Base-by-base conservation (phyloP, 1,140 invertebrate genomes). In the Drosophila navojoa region DNA sequence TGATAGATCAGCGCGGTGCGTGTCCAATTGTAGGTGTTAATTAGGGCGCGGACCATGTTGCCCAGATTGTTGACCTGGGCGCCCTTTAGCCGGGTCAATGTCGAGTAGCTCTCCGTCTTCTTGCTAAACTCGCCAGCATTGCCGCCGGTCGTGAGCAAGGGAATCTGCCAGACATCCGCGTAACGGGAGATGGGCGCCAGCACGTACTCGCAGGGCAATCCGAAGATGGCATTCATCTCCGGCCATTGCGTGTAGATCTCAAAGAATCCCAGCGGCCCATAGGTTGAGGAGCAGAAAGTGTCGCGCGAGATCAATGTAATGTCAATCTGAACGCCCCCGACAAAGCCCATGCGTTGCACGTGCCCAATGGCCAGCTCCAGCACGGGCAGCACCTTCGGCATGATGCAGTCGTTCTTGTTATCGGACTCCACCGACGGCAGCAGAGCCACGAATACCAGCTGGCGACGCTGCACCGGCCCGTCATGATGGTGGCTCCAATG, bases 141-240 rank as follows among this genome's bases (percentile, higher is more conserved):
- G 0, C 95, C 97, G 0, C 96, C 96, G 0, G 97, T 95, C 2
- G 97, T 98, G 5, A 99, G 91, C 1, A 98, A 95, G 0, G 98
- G 97, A 16, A 98, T 96, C 1, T 95, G 93, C 98, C 98, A 99
- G n/a, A 94, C 94, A 5, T 96, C 95, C 1, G 97, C 95, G 87
- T 98, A 98, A 11, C 97, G 93, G 0, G 97, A 96, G 1, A 99
- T 96, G 1, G 97, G 97, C 0, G 97, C 97, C 57, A 98, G 94
- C 4, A 96, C 96, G 92, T 98, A 98, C 78, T 98, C 97, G 92
- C 97, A 98, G 1, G 97, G 95, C 1, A 98, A 96, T 0, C 98
- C 98, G 78, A 98, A 94, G 87, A 98, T 97, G 0, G 96, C 96
- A 92, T 98, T 96, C 94, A 94, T 81, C 71, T 92, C 77, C 4